Conservation (phyloP, 2,113 vertebrate species). For the Campylomormyrus numenius region DNA sequence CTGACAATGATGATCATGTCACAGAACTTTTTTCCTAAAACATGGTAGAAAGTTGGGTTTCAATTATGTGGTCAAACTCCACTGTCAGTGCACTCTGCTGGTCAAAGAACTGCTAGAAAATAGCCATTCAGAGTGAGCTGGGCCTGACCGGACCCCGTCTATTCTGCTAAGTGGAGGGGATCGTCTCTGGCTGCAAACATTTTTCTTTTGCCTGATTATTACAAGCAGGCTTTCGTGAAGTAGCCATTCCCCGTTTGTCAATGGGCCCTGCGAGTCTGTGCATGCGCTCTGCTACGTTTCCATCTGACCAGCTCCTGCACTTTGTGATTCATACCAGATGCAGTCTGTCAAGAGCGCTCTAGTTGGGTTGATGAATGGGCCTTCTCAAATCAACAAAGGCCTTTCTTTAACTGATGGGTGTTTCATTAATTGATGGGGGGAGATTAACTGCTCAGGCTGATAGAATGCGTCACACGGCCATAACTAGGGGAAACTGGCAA, state of each 20-base stretch:
- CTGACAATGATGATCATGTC: background rate
- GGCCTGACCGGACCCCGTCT: background rate
- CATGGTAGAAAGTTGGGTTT: background rate
- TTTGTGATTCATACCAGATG: conserved; percentile 64
- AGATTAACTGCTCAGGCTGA: conserved; percentile 34
- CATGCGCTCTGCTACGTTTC: conserved; percentile 26
- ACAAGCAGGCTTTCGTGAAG: background rate
- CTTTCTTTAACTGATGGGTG: conserved; percentile 51
- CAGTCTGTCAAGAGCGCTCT: conserved; percentile 50
- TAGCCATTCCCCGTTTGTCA: background rate
- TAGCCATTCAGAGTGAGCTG: background rate
- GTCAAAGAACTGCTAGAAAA: background rate
- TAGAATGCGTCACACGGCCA: conserved; percentile 41
- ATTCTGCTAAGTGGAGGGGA: background rate
- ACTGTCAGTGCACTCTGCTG: background rate
- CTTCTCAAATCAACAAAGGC: conserved; percentile 44
- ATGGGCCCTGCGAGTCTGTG: background rate
- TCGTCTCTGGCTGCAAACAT: background rate
- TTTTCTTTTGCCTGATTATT: background rate
- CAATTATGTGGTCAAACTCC: background rate
- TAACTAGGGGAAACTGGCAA: conserved; percentile 33
- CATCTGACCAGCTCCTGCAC: conserved; percentile 63
- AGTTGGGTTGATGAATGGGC: conserved; percentile 62
- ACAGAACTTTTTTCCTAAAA: background rate
- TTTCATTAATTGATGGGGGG: conserved; percentile 39